Evolutionary conservation across 2,888 invertebrate genomes (phyloP).

Genomic region (Cosmopolites sordidus): DNA sequence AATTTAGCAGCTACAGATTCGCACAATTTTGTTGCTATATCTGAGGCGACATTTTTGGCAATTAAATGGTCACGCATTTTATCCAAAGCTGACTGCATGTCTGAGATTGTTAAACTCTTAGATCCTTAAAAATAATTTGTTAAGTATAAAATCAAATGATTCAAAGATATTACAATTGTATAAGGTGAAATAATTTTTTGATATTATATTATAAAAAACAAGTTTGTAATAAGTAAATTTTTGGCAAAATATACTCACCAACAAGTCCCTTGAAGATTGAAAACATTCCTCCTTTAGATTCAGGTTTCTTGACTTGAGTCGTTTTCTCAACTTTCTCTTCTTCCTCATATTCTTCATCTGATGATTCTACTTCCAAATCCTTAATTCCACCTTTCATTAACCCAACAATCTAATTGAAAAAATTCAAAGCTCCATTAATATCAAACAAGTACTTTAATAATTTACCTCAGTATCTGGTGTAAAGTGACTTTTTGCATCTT

Average conservation of each 20-base stretch:
- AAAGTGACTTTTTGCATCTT: constrained; percentile 57
- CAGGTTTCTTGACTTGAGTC: constrained; percentile 30
- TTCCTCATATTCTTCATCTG: constrained; percentile 62
- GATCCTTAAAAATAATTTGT: constrained; percentile 52
- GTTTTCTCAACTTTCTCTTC: constrained; percentile 52
- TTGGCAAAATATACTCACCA: constrained; percentile 15
- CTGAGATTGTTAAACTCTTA: constrained; percentile 76
- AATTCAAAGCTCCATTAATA: constrained; percentile 27
- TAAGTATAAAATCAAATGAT: neutral
- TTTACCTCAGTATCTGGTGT: constrained; percentile 65
- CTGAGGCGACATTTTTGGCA: constrained; percentile 94
- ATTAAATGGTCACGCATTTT: constrained; percentile 95
- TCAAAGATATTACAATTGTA: too few species aligned
- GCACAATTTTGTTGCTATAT: constrained; percentile 90
- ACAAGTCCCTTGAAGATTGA: constrained; percentile 80
- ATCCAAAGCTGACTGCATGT: constrained; percentile 83
- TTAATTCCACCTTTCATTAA: constrained; percentile 79
- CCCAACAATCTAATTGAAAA: constrained; percentile 62
- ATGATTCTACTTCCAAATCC: constrained; percentile 76
- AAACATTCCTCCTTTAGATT: constrained; percentile 63
- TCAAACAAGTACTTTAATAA: too few species aligned
- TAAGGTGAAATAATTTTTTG: too few species aligned
- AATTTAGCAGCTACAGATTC: constrained; percentile 86
- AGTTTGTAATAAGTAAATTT: too few species aligned
- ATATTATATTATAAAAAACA: too few species aligned